Evolutionary conservation across 2,888 invertebrate species (phyloP).

Genomic region (Volucella inanis): DNA sequence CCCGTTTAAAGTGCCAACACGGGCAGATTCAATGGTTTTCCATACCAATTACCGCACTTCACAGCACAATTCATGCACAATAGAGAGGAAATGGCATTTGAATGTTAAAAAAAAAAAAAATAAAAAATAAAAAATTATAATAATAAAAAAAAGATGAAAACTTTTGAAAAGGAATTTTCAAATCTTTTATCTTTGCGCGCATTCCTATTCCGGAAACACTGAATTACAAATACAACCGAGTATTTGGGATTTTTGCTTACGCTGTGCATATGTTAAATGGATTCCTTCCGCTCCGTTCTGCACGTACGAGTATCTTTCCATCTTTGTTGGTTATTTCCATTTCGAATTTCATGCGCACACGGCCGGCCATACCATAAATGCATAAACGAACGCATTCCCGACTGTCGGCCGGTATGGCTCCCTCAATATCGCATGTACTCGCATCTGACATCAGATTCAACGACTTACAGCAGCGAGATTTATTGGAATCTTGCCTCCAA

Average conservation of each 20-base stretch:
- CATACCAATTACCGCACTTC: conserved; percentile 67
- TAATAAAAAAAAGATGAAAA: neutral
- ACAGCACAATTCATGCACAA: conserved; percentile 62
- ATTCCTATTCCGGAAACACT: conserved; percentile 67
- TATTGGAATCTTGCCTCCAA: conserved; percentile 50
- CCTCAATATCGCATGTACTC: conserved; percentile 6
- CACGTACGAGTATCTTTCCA: conserved; percentile 7
- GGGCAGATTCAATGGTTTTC: conserved; percentile 54
- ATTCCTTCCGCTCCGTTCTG: conserved; percentile 18
- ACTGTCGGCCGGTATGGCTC: neutral
- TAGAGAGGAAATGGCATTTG: conserved; percentile 52
- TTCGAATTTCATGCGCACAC: conserved; percentile 43
- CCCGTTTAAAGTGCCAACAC: conserved; percentile 54
- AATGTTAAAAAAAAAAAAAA: conserved; percentile 10
- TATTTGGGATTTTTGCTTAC: conserved; percentile 53
- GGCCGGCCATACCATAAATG: neutral
- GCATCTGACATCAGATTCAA: conserved; percentile 54
- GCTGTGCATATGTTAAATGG: conserved; percentile 33
- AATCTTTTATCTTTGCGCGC: conserved; percentile 29
- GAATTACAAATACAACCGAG: conserved; percentile 28
- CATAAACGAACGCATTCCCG: conserved; percentile 39
- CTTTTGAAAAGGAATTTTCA: conserved; percentile 33
- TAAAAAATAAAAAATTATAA: neutral
- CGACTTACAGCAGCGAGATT: conserved; percentile 49
- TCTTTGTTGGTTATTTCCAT: conserved; percentile 39